Evolutionary conservation across 92 coral and sea anemone species (phyloP), one percentile per base, ranked within the genome.

Genomic region (Siderastrea siderea): DNA sequence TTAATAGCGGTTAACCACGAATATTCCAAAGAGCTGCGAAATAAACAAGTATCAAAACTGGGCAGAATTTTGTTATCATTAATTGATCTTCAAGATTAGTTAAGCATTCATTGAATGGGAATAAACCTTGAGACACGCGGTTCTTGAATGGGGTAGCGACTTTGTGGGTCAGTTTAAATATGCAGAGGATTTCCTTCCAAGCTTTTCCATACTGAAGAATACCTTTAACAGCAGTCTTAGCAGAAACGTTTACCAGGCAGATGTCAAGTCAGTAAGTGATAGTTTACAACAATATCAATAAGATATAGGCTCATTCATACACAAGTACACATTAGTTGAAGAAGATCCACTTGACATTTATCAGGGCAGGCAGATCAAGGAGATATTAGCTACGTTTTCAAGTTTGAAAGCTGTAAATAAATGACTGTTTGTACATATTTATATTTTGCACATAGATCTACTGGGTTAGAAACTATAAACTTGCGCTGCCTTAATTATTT

Each of bases 1-100:
- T 47, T 26, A 19, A 78, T 9, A 16, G 74, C 73, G 75, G 75
- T 80, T 80, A 80, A 80, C 75, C 44, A 66, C 66, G 59, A 46
- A 82, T 52, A 57, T 70, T 58, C 57, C 47, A 81, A 67, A 17
- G 68, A 55, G 12, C 19, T n/a, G 54, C 1, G 47, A 46, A 82
- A 45, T 38, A 69, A 63, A 71, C n/a, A 57, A 70, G 15, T 17
- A 51, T 11, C 59, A 52, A 65, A 64, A 19, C n/a, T 5, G 6
- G 47, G 6, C 6, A 2, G 19, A n/a, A 16, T 55, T 8, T 47
- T 70, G 15, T 80, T 65, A 80, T 65, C 74, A 65, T 67, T 26
- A 65, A 80, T 17, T 57, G 57, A 82, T 57, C 26, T 82, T 19
- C 55, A 47, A 69, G 68, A n/a, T 55, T 69, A 17, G 46, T 82